Conservation (phyloP, 2,888 invertebrate genomes). For the Mesorhabditis spiculigera region DNA sequence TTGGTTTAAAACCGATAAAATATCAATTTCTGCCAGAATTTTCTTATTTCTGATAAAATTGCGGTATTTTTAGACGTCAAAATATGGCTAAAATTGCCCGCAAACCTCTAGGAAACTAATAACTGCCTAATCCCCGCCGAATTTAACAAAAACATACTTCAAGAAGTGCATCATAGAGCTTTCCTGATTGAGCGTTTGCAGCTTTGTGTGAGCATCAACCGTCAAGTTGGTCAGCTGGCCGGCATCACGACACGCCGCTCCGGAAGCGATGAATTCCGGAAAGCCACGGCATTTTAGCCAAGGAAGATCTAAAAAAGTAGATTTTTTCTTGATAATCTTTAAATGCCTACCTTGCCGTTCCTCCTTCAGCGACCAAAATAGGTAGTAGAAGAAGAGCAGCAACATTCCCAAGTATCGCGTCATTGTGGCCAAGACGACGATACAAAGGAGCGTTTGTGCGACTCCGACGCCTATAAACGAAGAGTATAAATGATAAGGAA, state of each 20-base stretch:
- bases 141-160: conserved; percentile 20
- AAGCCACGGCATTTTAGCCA: conserved; percentile 55
- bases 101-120: too few species aligned
- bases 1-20: too few species aligned
- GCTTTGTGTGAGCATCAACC: conserved; percentile 22
- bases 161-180: conserved; percentile 53
- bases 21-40: too few species aligned
- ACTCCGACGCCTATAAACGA: conserved; percentile 52
- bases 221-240: conserved; percentile 43
- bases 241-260: conserved; percentile 40
- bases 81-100: too few species aligned
- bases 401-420: conserved; percentile 49
- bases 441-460: conserved; percentile 45
- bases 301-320: conserved; percentile 38
- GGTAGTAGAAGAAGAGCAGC: conserved; percentile 48
- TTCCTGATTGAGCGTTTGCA: conserved; percentile 38
- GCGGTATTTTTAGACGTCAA: too few species aligned
- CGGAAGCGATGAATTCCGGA: conserved; percentile 43
- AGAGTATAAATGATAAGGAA: background rate
- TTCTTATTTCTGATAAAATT: too few species aligned
- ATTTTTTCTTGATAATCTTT: background rate
- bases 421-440: conserved; percentile 44
- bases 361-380: conserved; percentile 46
- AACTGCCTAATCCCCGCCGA: too few species aligned
- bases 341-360: conserved; percentile 30